Percentiles rank a stretch among this genome's conserved stretches.
These are phyloP conservation scores for Salticus scenicus DNA, from an alignment of 2,888 invertebrate species.

Conservation along the genomic window DNA sequence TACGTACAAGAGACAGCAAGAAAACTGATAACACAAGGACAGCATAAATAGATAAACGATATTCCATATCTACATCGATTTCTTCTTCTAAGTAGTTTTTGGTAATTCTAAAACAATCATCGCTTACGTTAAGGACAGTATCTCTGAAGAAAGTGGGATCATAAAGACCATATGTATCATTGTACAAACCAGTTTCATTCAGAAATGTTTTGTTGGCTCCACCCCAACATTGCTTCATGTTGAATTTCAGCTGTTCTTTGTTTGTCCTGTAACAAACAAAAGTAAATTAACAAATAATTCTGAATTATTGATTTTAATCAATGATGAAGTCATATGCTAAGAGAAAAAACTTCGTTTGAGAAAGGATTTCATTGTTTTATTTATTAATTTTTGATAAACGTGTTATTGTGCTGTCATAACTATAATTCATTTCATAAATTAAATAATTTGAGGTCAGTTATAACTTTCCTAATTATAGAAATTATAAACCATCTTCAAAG, in stretches of 20 bases:
- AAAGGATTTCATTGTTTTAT: too few relatives aligned
- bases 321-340: too few relatives aligned
- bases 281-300: too few relatives aligned
- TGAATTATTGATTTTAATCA: too few relatives aligned
- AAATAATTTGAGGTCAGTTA: too few relatives aligned
- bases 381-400: too few relatives aligned
- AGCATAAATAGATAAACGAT: constrained; percentile 55
- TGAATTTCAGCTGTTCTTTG: constrained; percentile 51
- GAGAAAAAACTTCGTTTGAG: not conserved
- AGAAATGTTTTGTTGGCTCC: constrained; percentile 26
- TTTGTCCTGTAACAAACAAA: constrained; percentile 61
- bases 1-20: constrained; percentile 66
- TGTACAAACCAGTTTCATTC: constrained; percentile 41
- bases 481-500: too few relatives aligned
- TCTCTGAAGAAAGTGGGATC: constrained; percentile 22
- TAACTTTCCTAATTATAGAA: too few relatives aligned
- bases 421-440: too few relatives aligned
- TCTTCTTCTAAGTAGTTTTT: constrained; percentile 39
- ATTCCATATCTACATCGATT: constrained; percentile 27
- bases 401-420: too few relatives aligned
- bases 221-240: constrained; percentile 48
- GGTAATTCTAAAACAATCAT: constrained; percentile 34
- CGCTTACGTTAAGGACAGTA: constrained; percentile 36
- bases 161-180: constrained; percentile 25
- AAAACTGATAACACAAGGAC: constrained; percentile 64